These are phyloP conservation scores for Eurystomus gularis DNA, from an alignment of 2,113 vertebrate species.

Conservation along the genomic window DNA sequence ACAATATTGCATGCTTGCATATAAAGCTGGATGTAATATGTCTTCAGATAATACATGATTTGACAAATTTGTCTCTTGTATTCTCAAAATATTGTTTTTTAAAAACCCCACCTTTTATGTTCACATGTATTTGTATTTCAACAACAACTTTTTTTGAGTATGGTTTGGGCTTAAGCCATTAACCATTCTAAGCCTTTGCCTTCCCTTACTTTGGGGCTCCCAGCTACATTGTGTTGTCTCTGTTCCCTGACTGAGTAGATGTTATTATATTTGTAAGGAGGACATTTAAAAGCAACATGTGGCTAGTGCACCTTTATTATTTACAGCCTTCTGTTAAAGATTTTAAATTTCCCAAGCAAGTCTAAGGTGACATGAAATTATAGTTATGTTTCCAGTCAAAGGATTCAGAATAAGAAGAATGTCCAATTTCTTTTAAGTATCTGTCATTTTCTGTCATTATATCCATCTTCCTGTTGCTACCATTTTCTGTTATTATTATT, in stretches of 20 bases:
- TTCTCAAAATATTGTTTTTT: neutral
- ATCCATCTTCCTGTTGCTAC: neutral
- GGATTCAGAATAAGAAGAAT: neutral
- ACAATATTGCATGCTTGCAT: accelerated
- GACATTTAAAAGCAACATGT: neutral
- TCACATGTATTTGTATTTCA: neutral
- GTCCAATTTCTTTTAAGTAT: neutral
- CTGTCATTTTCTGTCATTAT: neutral
- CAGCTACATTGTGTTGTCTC: neutral
- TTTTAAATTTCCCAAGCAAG: neutral
- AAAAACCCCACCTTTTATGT: neutral
- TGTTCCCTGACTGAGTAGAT: neutral
- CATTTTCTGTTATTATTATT: neutral
- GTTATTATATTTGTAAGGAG: neutral
- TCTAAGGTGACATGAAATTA: neutral
- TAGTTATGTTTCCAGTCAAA: neutral
- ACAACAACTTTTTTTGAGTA: neutral
- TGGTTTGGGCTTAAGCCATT: neutral
- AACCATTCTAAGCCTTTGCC: neutral
- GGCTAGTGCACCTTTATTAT: neutral
- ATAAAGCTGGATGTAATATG: neutral
- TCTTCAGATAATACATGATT: neutral
- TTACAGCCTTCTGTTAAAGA: neutral
- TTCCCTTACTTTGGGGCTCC: neutral
- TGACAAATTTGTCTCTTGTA: neutral